These are phyloP conservation scores for Ciconia nigra DNA, from an alignment of 2,797 vertebrate species.

Conservation along the genomic window DNA sequence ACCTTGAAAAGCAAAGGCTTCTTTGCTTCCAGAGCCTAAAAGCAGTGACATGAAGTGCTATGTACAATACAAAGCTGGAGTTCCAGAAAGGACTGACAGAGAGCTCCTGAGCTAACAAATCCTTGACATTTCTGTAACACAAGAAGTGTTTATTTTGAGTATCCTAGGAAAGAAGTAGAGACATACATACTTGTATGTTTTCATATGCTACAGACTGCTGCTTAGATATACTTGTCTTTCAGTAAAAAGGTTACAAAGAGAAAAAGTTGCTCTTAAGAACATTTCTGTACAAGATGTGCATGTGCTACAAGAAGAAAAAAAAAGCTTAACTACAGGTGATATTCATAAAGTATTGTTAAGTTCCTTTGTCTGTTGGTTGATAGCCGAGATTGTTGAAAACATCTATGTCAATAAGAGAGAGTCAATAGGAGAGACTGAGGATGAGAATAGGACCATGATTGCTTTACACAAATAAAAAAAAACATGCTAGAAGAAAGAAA, in stretches of 20 bases:
- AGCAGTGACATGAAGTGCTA: not conserved
- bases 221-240: not conserved
- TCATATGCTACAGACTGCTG: not conserved
- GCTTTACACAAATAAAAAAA: not conserved
- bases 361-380: not conserved
- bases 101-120: not conserved
- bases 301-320: not conserved
- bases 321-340: not conserved
- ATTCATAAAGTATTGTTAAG: not conserved
- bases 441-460: not conserved
- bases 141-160: not conserved
- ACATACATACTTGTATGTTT: not conserved
- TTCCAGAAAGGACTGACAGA: not conserved
- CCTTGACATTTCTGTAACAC: not conserved
- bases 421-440: not conserved
- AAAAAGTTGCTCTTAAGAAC: not conserved
- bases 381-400: not conserved
- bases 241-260: not conserved
- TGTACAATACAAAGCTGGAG: not conserved
- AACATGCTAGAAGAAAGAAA: not conserved
- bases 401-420: not conserved
- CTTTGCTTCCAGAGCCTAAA: not conserved
- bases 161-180: not conserved
- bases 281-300: not conserved
- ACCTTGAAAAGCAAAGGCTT: not conserved